phyloP scores from a whole-genome alignment of 2,888 invertebrate species.

The Liopterus haemorrhoidalis region DNA sequence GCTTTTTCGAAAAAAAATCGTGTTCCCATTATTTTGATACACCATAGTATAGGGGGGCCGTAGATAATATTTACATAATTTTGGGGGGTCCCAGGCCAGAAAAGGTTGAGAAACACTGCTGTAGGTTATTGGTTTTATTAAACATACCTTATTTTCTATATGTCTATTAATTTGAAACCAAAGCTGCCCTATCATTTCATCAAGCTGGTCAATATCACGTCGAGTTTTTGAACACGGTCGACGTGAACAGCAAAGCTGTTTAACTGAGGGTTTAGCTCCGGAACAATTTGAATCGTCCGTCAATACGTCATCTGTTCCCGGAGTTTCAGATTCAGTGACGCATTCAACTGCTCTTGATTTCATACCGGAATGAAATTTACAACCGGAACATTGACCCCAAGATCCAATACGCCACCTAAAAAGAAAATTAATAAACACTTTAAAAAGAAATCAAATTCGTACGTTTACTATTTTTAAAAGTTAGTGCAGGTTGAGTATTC shows the following conservation, averaged over 20 bases:
- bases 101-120: no score
- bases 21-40: no score
- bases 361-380: conserved; percentile 47
- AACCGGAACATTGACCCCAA: conserved; percentile 58
- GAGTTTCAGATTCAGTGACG: conserved; percentile 43
- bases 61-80: no score
- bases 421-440: conserved; percentile 6
- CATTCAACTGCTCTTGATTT: conserved; percentile 48
- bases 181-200: conserved; percentile 6
- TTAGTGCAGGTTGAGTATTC: neutral
- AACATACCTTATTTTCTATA: no score
- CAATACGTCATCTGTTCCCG: conserved; percentile 47
- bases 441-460: neutral
- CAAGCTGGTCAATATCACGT: conserved; percentile 1
- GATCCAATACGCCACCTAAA: conserved; percentile 58
- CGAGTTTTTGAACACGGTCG: conserved; percentile 32
- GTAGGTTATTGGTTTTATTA: no score
- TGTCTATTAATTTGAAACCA: conserved; percentile 5
- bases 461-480: conserved; percentile 3
- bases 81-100: no score
- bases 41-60: no score
- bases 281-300: conserved; percentile 41
- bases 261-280: conserved; percentile 36
- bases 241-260: conserved; percentile 39
- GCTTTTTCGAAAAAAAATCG: no score